phyloP scores from a whole-genome alignment of 1,140 invertebrate species.

The Trichomalopsis sarcophagae region DNA sequence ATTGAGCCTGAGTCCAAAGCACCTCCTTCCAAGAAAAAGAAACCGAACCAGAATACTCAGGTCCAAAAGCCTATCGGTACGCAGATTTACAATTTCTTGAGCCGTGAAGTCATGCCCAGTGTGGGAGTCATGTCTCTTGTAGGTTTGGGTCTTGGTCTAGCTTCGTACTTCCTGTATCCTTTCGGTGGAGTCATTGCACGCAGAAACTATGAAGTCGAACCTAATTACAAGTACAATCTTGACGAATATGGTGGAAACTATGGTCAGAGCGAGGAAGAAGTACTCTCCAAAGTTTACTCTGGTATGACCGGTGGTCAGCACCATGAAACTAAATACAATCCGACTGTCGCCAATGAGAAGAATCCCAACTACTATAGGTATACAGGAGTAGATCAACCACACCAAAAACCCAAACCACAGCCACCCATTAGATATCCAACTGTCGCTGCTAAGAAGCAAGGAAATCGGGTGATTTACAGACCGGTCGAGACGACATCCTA shows the following conservation, averaged over 20 bases:
- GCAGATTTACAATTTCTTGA: conserved; percentile 86
- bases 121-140: conserved; percentile 84
- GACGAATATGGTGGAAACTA: conserved; percentile 80
- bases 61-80: conserved; percentile 79
- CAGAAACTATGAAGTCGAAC: conserved; percentile 80
- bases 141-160: conserved; percentile 83
- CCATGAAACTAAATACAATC: conserved; percentile 47
- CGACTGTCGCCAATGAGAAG: background rate
- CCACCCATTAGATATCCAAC: conserved; percentile 19
- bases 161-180: conserved; percentile 85
- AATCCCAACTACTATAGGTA: conserved; percentile 49
- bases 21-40: conserved; percentile 65
- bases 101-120: conserved; percentile 86
- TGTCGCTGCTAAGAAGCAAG: conserved; percentile 13
- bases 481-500: conserved; percentile 61
- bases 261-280: conserved; percentile 83
- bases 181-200: conserved; percentile 79
- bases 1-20: conserved; percentile 72
- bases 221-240: conserved; percentile 79
- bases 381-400: conserved; percentile 19
- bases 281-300: conserved; percentile 82
- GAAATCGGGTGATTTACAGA: conserved; percentile 57
- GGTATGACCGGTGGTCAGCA: conserved; percentile 77
- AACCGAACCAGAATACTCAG: conserved; percentile 69
- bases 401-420: conserved; percentile 1